Percentiles rank a stretch among this genome's conserved stretches.
Conservation (phyloP, 2,797 vertebrate genomes). For the Sebastes nivosus region DNA sequence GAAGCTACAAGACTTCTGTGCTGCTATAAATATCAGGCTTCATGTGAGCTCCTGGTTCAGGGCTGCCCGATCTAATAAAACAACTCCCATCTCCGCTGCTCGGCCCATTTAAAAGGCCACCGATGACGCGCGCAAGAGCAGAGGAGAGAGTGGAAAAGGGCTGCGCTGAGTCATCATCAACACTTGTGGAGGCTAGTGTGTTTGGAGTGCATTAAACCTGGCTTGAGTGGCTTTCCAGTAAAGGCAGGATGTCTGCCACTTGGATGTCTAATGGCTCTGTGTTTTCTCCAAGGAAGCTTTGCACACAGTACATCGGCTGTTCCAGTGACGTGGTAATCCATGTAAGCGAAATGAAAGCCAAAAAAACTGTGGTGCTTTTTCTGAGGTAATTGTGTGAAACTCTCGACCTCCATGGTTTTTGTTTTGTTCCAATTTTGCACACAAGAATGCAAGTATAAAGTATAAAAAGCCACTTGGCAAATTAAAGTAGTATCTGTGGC, state of each 20-base stretch:
- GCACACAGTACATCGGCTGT: constrained; percentile 5
- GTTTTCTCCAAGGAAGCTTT: constrained; percentile 27
- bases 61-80: constrained; percentile 72
- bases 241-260: constrained; percentile 64
- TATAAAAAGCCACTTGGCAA: constrained; percentile 36
- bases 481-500: constrained; percentile 19
- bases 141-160: constrained; percentile 53
- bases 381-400: background rate
- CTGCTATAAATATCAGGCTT: constrained; percentile 71
- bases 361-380: background rate
- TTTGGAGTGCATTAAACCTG: constrained; percentile 62
- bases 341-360: constrained; percentile 15
- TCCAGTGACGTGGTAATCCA: constrained; percentile 27
- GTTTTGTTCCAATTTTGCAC: constrained; percentile 14
- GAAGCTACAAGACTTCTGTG: constrained; percentile 30
- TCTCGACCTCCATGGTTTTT: background rate
- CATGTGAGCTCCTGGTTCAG: constrained; percentile 49
- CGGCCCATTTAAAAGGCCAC: constrained; percentile 65
- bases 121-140: constrained; percentile 50
- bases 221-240: constrained; percentile 64
- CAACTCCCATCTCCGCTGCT: constrained; percentile 44
- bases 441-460: constrained; percentile 20
- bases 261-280: constrained; percentile 36
- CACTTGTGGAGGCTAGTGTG: constrained; percentile 39
- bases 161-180: constrained; percentile 73